These are phyloP conservation scores for Dioctria linearis DNA, from an alignment of 2,888 invertebrate species.

Conservation along the genomic window DNA sequence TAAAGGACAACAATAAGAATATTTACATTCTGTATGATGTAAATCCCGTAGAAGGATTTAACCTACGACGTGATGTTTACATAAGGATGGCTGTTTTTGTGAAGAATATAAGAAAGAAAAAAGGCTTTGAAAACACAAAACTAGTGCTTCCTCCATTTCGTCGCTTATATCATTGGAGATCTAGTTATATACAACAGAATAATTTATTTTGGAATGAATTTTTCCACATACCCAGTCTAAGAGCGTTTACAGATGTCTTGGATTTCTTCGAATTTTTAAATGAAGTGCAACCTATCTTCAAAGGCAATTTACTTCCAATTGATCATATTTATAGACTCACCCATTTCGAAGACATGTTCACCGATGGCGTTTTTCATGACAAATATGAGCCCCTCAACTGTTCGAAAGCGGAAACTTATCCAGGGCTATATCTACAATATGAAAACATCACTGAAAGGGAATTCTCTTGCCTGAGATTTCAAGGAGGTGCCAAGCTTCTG, in stretches of 20 bases:
- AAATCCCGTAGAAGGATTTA: slow-evolving; percentile 97
- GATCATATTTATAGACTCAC: slow-evolving; percentile 87
- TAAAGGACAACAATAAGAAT: not conserved
- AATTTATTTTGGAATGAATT: slow-evolving; percentile 86
- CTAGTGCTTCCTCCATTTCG: slow-evolving; percentile 95
- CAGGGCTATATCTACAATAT: slow-evolving; percentile 79
- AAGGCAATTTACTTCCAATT: slow-evolving; percentile 68
- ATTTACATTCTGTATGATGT: slow-evolving; percentile 92
- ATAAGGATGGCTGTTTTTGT: slow-evolving; percentile 91
- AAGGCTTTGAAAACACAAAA: slow-evolving; percentile 72
- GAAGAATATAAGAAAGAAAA: slow-evolving; percentile 75
- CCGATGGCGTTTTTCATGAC: slow-evolving; percentile 84
- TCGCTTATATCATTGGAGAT: slow-evolving; percentile 91
- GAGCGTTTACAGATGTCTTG: slow-evolving; percentile 81
- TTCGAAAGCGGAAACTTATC: slow-evolving; percentile 62
- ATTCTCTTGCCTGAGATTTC: slow-evolving; percentile 82
- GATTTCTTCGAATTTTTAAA: slow-evolving; percentile 87
- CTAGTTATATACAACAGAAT: slow-evolving; percentile 73
- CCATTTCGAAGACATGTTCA: slow-evolving; percentile 89
- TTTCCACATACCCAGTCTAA: slow-evolving; percentile 87
- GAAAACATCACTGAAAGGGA: slow-evolving; percentile 74
- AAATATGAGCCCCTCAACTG: slow-evolving; percentile 81
- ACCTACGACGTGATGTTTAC: slow-evolving; percentile 95
- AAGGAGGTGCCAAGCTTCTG: slow-evolving; percentile 81
- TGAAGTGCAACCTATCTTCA: slow-evolving; percentile 70